A percentile compares a stretch with the other conserved stretches of the same genome.
These are phyloP conservation scores for Timandra comae DNA, from an alignment of 2,888 invertebrate species.

Conservation along the genomic window DNA sequence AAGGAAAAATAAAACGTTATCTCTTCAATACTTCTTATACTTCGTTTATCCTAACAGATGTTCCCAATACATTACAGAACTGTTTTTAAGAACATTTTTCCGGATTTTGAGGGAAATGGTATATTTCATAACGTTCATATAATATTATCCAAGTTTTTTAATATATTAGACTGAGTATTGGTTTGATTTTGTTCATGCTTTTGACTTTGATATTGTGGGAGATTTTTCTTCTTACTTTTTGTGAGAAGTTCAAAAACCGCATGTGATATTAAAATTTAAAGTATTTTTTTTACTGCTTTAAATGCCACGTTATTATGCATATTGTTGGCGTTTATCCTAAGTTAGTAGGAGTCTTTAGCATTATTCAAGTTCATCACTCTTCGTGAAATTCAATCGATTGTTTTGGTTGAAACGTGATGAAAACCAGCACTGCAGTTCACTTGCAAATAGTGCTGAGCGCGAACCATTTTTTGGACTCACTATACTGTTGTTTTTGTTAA, in stretches of 20 bases:
- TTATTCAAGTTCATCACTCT: no score
- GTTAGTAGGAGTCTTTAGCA: neutral
- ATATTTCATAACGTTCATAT: neutral
- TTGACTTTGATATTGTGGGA: neutral
- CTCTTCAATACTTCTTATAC: constrained; percentile 49
- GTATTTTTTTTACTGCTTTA: no score
- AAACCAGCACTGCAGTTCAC: no score
- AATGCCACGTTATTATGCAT: no score
- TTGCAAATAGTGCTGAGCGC: no score
- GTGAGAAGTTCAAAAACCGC: no score
- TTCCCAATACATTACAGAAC: constrained; percentile 40
- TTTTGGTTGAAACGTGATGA: no score
- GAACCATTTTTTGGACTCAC: no score
- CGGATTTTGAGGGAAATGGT: neutral
- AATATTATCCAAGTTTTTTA: neutral
- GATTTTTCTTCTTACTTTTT: neutral
- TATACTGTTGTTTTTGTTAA: no score
- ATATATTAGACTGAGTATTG: neutral
- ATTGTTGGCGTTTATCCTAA: no score
- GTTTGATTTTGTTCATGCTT: neutral
- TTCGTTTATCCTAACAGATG: constrained; percentile 55
- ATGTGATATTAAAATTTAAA: no score
- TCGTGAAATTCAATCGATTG: no score
- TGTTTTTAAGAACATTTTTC: neutral
- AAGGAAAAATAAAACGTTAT: constrained; percentile 51